Percentiles rank a stretch among this genome's conserved stretches.
phyloP scores from a whole-genome alignment of 2,113 vertebrate species.

The Alethe diademata region DNA sequence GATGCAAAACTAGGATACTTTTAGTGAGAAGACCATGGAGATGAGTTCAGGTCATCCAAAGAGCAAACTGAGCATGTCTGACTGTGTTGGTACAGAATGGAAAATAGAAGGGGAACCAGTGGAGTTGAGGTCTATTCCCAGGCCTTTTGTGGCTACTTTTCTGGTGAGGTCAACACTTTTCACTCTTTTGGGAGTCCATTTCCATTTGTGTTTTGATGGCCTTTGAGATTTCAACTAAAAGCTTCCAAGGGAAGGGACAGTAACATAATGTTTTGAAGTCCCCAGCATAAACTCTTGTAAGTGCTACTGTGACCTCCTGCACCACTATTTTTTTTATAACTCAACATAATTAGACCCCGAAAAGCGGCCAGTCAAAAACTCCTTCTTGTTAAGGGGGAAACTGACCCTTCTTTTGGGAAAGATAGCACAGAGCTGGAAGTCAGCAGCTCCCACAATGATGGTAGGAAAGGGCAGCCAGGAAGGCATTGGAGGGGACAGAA shows the following conservation, averaged over 20 bases:
- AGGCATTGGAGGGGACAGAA: neutral
- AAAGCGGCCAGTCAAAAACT: neutral
- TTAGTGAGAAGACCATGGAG: neutral
- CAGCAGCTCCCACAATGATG: neutral
- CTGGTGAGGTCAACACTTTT: neutral
- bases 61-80: neutral
- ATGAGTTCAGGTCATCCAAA: neutral
- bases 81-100: neutral
- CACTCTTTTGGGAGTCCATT: neutral
- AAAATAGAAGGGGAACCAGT: neutral
- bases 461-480: neutral
- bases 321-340: neutral
- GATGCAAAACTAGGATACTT: neutral
- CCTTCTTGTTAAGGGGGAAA: neutral
- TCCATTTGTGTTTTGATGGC: neutral
- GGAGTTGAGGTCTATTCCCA: neutral
- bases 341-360: neutral
- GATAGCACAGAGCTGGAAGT: neutral
- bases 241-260: neutral
- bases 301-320: neutral
- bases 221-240: neutral
- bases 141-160: neutral
- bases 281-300: neutral
- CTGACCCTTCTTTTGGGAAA: neutral
- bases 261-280: neutral